Percentiles rank a stretch among this genome's conserved stretches.
These are phyloP conservation scores for Tonatia bakeri DNA, from an alignment of 2,113 vertebrate genomes.

Conservation along the genomic window DNA sequence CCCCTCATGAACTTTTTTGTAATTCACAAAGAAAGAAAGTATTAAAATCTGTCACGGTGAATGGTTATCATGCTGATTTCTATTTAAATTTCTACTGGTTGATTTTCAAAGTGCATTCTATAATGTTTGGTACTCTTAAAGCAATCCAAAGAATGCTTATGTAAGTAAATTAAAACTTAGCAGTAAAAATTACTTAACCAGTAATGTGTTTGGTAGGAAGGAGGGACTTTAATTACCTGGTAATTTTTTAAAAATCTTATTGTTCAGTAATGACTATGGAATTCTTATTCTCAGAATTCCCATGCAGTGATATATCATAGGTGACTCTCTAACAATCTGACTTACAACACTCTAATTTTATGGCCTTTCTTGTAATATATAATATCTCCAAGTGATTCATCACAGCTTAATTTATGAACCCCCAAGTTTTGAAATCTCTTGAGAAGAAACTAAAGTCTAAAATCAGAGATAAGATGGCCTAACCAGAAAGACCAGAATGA, in stretches of 20 bases:
- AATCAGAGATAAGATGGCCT: neutral
- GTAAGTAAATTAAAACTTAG: neutral
- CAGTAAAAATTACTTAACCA: neutral
- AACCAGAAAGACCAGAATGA: neutral
- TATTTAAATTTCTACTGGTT: neutral
- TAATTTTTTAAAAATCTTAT: neutral
- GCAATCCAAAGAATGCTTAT: neutral
- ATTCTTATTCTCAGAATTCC: neutral
- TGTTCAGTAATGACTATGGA: neutral
- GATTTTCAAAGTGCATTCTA: neutral
- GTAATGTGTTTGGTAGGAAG: neutral
- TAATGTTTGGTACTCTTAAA: neutral
- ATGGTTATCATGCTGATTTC: neutral
- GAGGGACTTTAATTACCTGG: neutral
- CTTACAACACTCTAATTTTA: neutral
- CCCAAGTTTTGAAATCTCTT: neutral
- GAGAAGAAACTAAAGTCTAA: neutral
- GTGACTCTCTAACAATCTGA: neutral
- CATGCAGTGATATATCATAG: neutral
- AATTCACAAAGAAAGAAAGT: neutral
- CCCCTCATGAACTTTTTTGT: neutral
- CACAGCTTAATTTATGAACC: neutral
- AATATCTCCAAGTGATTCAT: neutral
- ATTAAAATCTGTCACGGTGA: neutral
- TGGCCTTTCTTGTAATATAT: neutral